Evolutionary conservation across 2,113 vertebrate genomes (phyloP).

Genomic region (Leucosticte australis): DNA sequence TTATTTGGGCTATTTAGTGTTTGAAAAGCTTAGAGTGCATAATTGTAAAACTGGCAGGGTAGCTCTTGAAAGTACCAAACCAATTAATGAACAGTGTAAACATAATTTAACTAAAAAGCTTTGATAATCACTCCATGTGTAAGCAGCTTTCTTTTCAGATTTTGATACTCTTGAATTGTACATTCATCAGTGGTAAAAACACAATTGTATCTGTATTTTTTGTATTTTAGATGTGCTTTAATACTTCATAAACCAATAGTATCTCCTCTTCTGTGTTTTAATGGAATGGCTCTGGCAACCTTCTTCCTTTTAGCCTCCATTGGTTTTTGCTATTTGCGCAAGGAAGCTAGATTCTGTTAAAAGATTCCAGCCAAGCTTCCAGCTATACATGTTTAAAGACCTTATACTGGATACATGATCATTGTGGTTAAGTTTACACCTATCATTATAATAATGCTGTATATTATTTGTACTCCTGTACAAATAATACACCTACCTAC

Average conservation of each 20-base stretch:
- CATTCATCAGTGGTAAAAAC: background rate
- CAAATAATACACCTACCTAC: background rate
- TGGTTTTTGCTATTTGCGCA: background rate
- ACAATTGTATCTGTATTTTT: background rate
- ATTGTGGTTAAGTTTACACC: background rate
- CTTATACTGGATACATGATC: background rate
- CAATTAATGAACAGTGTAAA: constrained; percentile 24
- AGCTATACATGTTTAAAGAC: background rate
- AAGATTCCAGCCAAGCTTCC: background rate
- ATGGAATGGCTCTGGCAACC: background rate
- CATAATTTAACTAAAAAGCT: background rate
- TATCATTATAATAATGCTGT: background rate
- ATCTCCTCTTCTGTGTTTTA: background rate
- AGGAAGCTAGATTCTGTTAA: background rate
- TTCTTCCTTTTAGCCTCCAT: background rate
- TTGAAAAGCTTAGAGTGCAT: background rate
- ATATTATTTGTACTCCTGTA: constrained; percentile 30
- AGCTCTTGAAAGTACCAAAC: constrained; percentile 3
- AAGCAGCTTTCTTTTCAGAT: background rate
- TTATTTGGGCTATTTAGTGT: background rate
- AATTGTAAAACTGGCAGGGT: background rate
- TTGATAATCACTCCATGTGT: background rate
- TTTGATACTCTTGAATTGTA: background rate
- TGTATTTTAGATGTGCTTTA: background rate
- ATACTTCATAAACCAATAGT: background rate